phyloP scores from a whole-genome alignment of 1,140 invertebrate species.

The Ceratina japonica region DNA sequence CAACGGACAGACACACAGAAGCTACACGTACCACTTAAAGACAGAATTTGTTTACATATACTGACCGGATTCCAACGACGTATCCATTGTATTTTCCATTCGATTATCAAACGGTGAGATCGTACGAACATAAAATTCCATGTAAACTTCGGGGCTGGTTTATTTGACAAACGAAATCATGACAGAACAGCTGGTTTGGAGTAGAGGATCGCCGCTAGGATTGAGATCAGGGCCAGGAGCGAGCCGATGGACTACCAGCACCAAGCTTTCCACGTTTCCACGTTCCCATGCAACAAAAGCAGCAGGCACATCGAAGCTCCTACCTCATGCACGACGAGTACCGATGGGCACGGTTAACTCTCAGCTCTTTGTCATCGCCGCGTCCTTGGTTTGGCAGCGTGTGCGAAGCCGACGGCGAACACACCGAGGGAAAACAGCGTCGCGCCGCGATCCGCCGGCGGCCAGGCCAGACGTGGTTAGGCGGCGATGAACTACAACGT shows the following conservation, averaged over 20 bases:
- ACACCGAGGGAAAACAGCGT: constrained; percentile 1
- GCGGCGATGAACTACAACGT: background rate
- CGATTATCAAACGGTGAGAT: background rate
- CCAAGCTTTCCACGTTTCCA: background rate
- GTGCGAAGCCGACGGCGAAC: background rate
- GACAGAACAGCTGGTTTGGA: no score
- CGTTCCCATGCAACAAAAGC: background rate
- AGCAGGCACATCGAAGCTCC: background rate
- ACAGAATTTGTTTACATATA: background rate
- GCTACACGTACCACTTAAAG: background rate
- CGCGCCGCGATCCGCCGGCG: constrained; percentile 15
- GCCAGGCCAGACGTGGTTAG: background rate
- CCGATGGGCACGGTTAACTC: constrained; percentile 42
- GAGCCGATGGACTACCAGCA: no score
- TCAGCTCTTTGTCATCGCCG: constrained; percentile 66
- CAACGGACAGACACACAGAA: no score
- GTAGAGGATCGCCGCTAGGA: no score
- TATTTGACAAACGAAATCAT: no score
- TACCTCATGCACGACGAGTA: constrained; percentile 58
- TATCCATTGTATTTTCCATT: background rate
- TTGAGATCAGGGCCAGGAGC: no score
- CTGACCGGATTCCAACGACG: background rate
- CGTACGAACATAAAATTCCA: no score
- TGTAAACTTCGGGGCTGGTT: no score
- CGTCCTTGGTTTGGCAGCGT: constrained; percentile 28